phyloP scores from a whole-genome alignment of 2,113 vertebrate genomes.

The Amphilophus citrinellus region DNA sequence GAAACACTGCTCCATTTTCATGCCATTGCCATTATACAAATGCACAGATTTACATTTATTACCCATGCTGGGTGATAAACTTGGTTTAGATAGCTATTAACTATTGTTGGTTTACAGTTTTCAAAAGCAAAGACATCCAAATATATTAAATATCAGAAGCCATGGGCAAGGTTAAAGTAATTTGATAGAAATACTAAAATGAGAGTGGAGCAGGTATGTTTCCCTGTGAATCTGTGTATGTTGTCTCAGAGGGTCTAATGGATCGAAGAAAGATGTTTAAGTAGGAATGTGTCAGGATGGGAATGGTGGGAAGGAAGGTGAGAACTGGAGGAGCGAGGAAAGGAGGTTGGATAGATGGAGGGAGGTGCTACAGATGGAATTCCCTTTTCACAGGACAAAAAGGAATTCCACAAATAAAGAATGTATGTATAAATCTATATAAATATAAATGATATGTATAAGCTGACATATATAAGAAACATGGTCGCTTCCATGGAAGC shows the following conservation, averaged over 20 bases:
- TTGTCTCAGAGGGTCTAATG: conserved; percentile 22
- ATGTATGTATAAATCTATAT: conserved; percentile 80
- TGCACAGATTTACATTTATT: conserved; percentile 25
- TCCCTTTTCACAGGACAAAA: conserved; percentile 67
- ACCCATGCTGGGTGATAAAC: conserved; percentile 20
- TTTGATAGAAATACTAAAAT: conserved; percentile 21
- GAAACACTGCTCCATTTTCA: conserved; percentile 34
- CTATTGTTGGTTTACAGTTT: conserved; percentile 41
- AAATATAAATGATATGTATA: conserved; percentile 75
- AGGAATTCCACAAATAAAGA: conserved; percentile 75
- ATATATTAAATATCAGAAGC: conserved; percentile 45
- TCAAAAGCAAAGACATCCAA: conserved; percentile 54
- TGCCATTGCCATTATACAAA: conserved; percentile 2
- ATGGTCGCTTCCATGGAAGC: conserved; percentile 71
- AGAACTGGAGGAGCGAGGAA: conserved; percentile 15
- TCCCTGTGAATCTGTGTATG: conserved; percentile 31
- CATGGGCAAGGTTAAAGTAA: conserved; percentile 5
- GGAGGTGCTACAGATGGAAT: conserved; percentile 44
- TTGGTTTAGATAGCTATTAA: conserved; percentile 35
- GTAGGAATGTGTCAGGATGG: conserved; percentile 10
- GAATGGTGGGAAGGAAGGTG: conserved; percentile 25
- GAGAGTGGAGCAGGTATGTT: neutral
- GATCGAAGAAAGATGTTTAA: conserved; percentile 25
- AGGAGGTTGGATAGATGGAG: conserved; percentile 37
- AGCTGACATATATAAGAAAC: conserved; percentile 74